These are phyloP conservation scores for Tribolium castaneum DNA, from an alignment of 1,140 invertebrate species.

Conservation along the genomic window DNA sequence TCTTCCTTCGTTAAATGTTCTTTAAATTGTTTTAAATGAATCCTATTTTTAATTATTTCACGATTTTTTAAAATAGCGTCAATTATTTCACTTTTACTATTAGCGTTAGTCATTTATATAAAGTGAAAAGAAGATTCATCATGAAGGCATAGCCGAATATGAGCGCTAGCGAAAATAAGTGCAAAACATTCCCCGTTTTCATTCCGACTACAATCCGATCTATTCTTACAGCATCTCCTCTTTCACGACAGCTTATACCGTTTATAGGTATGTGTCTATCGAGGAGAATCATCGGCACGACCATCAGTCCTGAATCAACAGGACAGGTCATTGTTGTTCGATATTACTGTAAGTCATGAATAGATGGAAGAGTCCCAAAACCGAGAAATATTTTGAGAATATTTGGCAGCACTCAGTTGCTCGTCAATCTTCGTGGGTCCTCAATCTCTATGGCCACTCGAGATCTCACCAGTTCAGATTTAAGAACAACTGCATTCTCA, in stretches of 20 bases:
- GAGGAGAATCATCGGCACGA: slow-evolving; percentile 43
- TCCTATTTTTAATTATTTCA: too few relatives aligned
- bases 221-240: slow-evolving; percentile 46
- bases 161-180: too few relatives aligned
- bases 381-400: background rate
- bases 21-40: too few relatives aligned
- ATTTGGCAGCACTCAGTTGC: background rate
- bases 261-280: slow-evolving; percentile 44
- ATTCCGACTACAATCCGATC: slow-evolving; percentile 42
- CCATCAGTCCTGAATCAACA: slow-evolving; percentile 42
- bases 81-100: too few relatives aligned
- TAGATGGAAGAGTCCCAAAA: background rate
- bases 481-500: background rate
- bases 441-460: background rate
- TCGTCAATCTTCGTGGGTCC: background rate
- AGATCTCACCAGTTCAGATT: background rate
- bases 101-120: too few relatives aligned
- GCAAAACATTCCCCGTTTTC: slow-evolving; percentile 29
- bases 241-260: slow-evolving; percentile 46
- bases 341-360: slow-evolving; percentile 1
- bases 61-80: too few relatives aligned
- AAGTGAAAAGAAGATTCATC: too few relatives aligned
- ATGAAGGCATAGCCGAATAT: too few relatives aligned
- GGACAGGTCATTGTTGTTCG: slow-evolving; percentile 38
- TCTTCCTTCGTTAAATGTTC: too few relatives aligned